phyloP scores from a whole-genome alignment of 2,888 invertebrate genomes.

The Hirtodrosophila trivittata region DNA sequence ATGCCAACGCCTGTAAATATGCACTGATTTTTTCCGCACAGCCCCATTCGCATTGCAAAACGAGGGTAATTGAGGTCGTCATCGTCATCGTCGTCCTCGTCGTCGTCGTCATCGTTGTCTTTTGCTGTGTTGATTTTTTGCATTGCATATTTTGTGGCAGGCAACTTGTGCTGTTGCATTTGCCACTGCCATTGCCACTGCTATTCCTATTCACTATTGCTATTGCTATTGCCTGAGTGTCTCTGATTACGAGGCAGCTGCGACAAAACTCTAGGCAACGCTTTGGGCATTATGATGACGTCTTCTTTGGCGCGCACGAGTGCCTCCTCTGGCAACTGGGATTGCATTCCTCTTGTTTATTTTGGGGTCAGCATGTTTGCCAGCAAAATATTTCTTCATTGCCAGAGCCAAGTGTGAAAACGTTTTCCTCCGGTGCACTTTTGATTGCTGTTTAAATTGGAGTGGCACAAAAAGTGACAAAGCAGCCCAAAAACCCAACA shows the following conservation, averaged over 20 bases:
- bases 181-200: slow-evolving; percentile 40
- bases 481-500: slow-evolving; percentile 3
- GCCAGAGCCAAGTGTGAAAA: slow-evolving; percentile 68
- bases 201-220: slow-evolving; percentile 38
- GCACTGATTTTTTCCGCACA: slow-evolving; percentile 59
- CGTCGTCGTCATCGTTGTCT: slow-evolving; percentile 22
- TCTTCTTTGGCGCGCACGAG: slow-evolving; percentile 65
- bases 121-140: slow-evolving; percentile 74
- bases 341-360: slow-evolving; percentile 66
- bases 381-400: slow-evolving; percentile 66
- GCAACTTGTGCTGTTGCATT: slow-evolving; percentile 1
- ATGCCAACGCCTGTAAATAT: slow-evolving; percentile 79
- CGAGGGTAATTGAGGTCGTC: slow-evolving; percentile 75
- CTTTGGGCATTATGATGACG: slow-evolving; percentile 67
- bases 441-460: slow-evolving; percentile 69
- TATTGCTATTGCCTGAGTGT: slow-evolving; percentile 25
- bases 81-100: slow-evolving; percentile 35
- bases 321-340: slow-evolving; percentile 47
- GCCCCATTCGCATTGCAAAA: slow-evolving; percentile 53
- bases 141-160: slow-evolving; percentile 72
- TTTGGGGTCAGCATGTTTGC: slow-evolving; percentile 76
- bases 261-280: slow-evolving; percentile 37
- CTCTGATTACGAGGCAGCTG: slow-evolving; percentile 55
- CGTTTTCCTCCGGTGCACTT: slow-evolving; percentile 70
- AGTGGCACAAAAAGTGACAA: slow-evolving; percentile 48